Conservation (phyloP, 2,888 invertebrate species). For the Drosophila fungiperda region DNA sequence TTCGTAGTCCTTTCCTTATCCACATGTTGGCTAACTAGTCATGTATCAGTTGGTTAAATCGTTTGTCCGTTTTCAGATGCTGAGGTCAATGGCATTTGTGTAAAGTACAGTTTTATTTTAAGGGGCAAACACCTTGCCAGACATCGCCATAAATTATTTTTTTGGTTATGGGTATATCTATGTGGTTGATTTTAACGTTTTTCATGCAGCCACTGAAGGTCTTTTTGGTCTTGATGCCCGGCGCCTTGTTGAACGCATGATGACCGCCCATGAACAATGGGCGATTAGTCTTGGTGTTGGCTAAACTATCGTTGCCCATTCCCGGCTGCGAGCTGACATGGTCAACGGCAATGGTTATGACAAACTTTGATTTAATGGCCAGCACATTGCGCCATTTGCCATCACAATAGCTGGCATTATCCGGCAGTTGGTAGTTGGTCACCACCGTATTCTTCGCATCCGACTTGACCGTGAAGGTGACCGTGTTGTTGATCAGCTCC, state of each 20-base stretch:
- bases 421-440: slow-evolving; percentile 89
- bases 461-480: slow-evolving; percentile 92
- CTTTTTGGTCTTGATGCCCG: slow-evolving; percentile 89
- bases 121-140: slow-evolving; percentile 92
- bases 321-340: slow-evolving; percentile 90
- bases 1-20: slow-evolving; percentile 57
- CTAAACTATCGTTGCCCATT: slow-evolving; percentile 88
- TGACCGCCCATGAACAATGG: slow-evolving; percentile 97
- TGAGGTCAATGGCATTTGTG: not conserved
- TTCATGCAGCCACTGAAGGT: slow-evolving; percentile 93
- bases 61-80: slow-evolving; percentile 20
- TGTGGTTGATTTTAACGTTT: slow-evolving; percentile 88
- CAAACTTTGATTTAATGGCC: slow-evolving; percentile 95
- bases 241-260: slow-evolving; percentile 86
- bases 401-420: slow-evolving; percentile 93
- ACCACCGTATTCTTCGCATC: slow-evolving; percentile 90
- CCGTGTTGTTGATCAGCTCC: slow-evolving; percentile 94
- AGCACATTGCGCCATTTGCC: slow-evolving; percentile 95
- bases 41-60: slow-evolving; percentile 14
- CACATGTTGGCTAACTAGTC: slow-evolving; percentile 1
- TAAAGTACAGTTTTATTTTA: slow-evolving; percentile 87
- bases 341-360: slow-evolving; percentile 94
- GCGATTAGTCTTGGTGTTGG: slow-evolving; percentile 92
- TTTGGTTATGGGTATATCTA: slow-evolving; percentile 85
- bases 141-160: slow-evolving; percentile 90